Base-by-base conservation (phyloP, 2,113 vertebrate genomes). In the Epinephelus lanceolatus region DNA sequence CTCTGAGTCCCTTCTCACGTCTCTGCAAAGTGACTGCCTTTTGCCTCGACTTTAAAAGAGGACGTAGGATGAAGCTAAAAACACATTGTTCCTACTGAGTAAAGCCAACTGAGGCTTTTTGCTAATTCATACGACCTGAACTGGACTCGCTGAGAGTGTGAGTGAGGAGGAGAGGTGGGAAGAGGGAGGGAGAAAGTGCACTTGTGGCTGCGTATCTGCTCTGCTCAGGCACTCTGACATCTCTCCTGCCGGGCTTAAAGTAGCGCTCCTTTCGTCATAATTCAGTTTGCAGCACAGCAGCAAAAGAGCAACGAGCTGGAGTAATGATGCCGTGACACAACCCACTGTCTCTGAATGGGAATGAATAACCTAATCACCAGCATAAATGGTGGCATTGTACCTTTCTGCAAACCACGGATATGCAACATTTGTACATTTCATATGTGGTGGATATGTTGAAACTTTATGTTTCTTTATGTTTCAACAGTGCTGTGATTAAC, bases 121-220 rank as follows among this genome's bases (percentile, higher is more conserved):
- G 80, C 69, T 81, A 78, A 77, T 82, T 91, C 69, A 78, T 71
- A 21, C 14, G 17, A 73, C 71, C 77, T 79, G 52, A 81, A 53
- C 51, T 70, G 51, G 78, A 70, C 69, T 71, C 42, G 3, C 42
- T 19, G 57, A 49, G 13, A 33, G 80, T 71, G 45, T 53, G 63
- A 57, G 71, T 18, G 68, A 71, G 51, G 3, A 69, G 55, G 33
- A 66, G 61, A 84, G 63, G 75, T 18, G 79, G 71, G 42, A 18
- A 63, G 23, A 40, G 52, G 19, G 51, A 59, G 75, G 51, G 53
- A 62, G 56, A 53, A 13, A 40, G 51, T 10, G 21, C 23, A 19
- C 66, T 56, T 76, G 66, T 40, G 1, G 11, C 52, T 77, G 15
- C 45, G 17, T 76, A 8, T 52, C 15, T 63, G 14, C 53, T 73